These are phyloP conservation scores for Seriola quinqueradiata DNA, from an alignment of 2,113 vertebrate genomes.

Conservation along the genomic window DNA sequence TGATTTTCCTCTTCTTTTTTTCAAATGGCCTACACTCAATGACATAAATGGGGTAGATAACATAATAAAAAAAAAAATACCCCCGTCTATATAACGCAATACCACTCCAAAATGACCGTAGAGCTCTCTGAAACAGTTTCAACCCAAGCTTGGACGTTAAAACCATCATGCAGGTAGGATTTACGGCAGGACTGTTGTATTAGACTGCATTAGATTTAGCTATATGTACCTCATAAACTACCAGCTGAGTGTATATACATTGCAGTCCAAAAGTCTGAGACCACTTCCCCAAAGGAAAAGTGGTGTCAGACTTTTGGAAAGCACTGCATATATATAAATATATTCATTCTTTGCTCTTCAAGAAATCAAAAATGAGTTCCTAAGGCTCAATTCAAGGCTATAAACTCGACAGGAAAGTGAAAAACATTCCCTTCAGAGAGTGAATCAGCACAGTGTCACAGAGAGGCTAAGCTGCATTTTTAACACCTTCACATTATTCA, in stretches of 20 bases:
- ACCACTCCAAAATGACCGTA: background rate
- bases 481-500: constrained; percentile 18
- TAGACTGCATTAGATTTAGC: background rate
- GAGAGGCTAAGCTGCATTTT: constrained; percentile 44
- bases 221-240: no score
- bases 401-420: constrained; percentile 18
- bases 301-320: no score
- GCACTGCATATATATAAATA: background rate
- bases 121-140: background rate
- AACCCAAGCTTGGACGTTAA: background rate
- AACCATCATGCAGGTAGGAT: background rate
- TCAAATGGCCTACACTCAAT: background rate
- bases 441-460: constrained; percentile 29
- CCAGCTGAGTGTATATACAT: no score
- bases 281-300: no score
- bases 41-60: background rate
- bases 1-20: no score
- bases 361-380: background rate
- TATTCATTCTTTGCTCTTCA: constrained; percentile 8
- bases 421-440: constrained; percentile 12
- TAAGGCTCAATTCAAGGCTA: background rate
- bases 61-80: background rate
- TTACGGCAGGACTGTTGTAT: background rate
- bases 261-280: no score
- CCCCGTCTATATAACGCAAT: background rate